phyloP scores from a whole-genome alignment of 2,797 vertebrate genomes.

The Kryptopterus vitreolus region DNA sequence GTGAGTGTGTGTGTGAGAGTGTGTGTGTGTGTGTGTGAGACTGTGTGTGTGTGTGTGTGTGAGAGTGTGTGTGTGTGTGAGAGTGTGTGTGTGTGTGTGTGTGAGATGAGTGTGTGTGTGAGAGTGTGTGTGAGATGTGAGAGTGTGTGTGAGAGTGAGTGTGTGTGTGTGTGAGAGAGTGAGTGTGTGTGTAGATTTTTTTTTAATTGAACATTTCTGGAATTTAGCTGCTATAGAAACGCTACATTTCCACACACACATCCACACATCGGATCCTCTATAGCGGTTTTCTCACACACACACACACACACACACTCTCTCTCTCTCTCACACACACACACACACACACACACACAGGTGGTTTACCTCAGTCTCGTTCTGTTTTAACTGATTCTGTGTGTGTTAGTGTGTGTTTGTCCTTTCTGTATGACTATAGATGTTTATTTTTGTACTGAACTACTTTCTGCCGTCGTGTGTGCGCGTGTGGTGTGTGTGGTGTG shows the following conservation, averaged over 20 bases:
- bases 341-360: background rate
- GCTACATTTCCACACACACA: background rate
- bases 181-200: too few relatives aligned
- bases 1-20: too few relatives aligned
- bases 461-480: background rate
- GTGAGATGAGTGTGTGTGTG: too few relatives aligned
- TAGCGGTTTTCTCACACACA: background rate
- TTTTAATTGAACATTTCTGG: background rate
- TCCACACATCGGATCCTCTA: too few relatives aligned
- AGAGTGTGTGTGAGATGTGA: too few relatives aligned
- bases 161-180: too few relatives aligned
- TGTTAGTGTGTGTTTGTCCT: background rate
- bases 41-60: too few relatives aligned
- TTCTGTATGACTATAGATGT: conserved; percentile 7
- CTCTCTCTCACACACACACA: background rate
- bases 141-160: too few relatives aligned
- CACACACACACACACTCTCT: background rate
- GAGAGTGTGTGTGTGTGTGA: too few relatives aligned
- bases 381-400: background rate
- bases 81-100: too few relatives aligned
- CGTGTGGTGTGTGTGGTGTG: too few relatives aligned
- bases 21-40: too few relatives aligned
- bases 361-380: background rate
- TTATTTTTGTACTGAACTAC: conserved; percentile 8
- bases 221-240: conserved; percentile 7